These are phyloP conservation scores for Dipodomys merriami DNA, from an alignment of 2,113 vertebrate genomes.

Conservation along the genomic window DNA sequence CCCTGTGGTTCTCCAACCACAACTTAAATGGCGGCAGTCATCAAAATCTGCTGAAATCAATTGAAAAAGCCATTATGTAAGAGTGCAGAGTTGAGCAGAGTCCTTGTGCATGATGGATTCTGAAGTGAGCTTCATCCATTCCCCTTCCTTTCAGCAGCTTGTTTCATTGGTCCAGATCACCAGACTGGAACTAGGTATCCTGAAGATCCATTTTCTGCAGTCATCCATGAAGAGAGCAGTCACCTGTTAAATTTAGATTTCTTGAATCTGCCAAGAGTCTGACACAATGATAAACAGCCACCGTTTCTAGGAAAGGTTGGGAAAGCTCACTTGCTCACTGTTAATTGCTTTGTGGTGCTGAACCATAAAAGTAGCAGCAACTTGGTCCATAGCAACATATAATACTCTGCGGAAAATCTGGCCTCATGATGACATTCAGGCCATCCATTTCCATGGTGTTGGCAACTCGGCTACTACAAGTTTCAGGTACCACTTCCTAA, in stretches of 20 bases:
- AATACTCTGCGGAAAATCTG: neutral
- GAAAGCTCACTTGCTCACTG: constrained; percentile 77
- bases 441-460: constrained; percentile 53
- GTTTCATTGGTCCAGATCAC: constrained; percentile 58
- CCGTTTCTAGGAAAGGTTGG: constrained; percentile 81
- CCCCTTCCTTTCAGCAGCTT: constrained; percentile 62
- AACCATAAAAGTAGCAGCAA: constrained; percentile 81
- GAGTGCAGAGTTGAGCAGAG: constrained; percentile 61
- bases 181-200: constrained; percentile 74
- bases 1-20: neutral
- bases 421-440: constrained; percentile 58
- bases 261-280: constrained; percentile 87
- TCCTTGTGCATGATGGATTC: constrained; percentile 58
- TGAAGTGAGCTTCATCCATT: constrained; percentile 64
- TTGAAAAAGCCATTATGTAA: constrained; percentile 81
- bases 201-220: constrained; percentile 84
- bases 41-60: constrained; percentile 82
- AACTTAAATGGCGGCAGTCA: constrained; percentile 75
- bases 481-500: neutral
- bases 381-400: constrained; percentile 68
- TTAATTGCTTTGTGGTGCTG: constrained; percentile 85
- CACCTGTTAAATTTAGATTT: constrained; percentile 89
- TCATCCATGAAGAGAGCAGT: constrained; percentile 78
- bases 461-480: neutral
- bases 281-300: constrained; percentile 87